These are phyloP conservation scores for Darwinula stevensoni DNA, from an alignment of 2,888 invertebrate genomes.

Conservation along the genomic window DNA sequence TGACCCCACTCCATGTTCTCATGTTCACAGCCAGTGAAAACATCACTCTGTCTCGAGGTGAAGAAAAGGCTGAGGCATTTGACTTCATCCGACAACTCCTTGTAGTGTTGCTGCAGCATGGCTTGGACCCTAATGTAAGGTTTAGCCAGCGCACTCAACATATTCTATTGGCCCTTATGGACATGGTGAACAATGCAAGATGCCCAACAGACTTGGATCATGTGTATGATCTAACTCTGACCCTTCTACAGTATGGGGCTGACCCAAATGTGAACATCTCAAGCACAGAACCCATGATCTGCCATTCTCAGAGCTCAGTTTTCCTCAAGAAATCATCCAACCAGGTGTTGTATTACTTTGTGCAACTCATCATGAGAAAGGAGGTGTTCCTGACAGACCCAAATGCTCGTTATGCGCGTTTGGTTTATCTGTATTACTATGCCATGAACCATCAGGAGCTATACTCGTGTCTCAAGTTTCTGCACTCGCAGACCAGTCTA, in stretches of 20 bases:
- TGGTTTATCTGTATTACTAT: slow-evolving; percentile 24
- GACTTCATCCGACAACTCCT: slow-evolving; percentile 30
- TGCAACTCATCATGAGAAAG: slow-evolving; percentile 34
- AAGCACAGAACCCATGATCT: slow-evolving; percentile 20
- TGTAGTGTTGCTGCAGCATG: slow-evolving; percentile 29
- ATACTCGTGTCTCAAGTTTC: slow-evolving; percentile 30
- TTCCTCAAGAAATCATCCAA: slow-evolving; percentile 26
- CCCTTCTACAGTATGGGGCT: slow-evolving; percentile 39
- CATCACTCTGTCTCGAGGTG: slow-evolving; percentile 32
- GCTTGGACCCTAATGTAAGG: slow-evolving; percentile 25
- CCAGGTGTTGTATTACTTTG: slow-evolving; percentile 33
- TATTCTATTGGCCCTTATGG: slow-evolving; percentile 30
- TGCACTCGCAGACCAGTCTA: slow-evolving; percentile 29
- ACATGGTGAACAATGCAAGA: slow-evolving; percentile 32
- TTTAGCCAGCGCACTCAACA: slow-evolving; percentile 30
- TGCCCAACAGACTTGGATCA: slow-evolving; percentile 32
- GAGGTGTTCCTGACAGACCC: slow-evolving; percentile 22
- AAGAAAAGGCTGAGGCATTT: slow-evolving; percentile 32
- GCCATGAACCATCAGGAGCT: slow-evolving; percentile 19
- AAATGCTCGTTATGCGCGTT: slow-evolving; percentile 19
- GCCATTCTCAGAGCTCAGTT: slow-evolving; percentile 22
- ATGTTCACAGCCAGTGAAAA: slow-evolving; percentile 38
- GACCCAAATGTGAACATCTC: slow-evolving; percentile 26
- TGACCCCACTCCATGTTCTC: slow-evolving; percentile 35
- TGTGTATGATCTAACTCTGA: slow-evolving; percentile 34